Base-by-base conservation (phyloP, 92 coral and sea anemone species). In the Diadumene lineata region DNA sequence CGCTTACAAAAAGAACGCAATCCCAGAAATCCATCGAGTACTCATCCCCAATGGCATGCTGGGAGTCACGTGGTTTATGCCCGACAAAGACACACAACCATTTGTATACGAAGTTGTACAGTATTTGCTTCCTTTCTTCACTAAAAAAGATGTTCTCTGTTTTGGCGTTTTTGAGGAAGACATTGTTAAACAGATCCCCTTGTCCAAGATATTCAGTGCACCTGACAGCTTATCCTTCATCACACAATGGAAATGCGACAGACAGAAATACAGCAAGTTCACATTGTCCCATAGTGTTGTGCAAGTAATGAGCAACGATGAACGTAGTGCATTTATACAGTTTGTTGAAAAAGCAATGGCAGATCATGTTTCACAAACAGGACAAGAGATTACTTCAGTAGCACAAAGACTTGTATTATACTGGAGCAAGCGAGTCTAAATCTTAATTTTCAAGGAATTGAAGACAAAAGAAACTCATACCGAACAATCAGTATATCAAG, bases 21-120 rank as follows among this genome's bases (percentile, higher is more conserved):
- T 84, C 62, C 60, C 50, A 1, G 83, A 88, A 61, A 80, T 88
- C n/a, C 22, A 33, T 69, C 74, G 89, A 11, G 73, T 88, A 13
- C 69, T 88, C n/a, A 44, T 21, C 13, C 81, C 89, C 11, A 78
- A 61, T 27, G 92, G 89, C 1, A 43, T 56, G 50, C 69, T 84
- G 10, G 92, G 92, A 1, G 33, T 88, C 31, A 34, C 69, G 13
- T 83, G 83, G 82, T 30, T 7, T 21, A 7, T 50, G 11, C 83
- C 83, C 1, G 87, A 76, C 53, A 46, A 11, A 11, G 46, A 50
- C 0, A 50, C 75, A 1, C 28, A 70, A 2, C 43, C 68, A 1
- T 77, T 77, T 77, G 29, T 83, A 0, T 43, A 51, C 32, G 68
- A 76, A 31, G 18, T 70, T 1, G 34, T 22, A 0, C 50, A 64